A percentile compares a stretch with the other conserved stretches of the same genome.
phyloP scores from a whole-genome alignment of 2,888 invertebrate genomes.

The Ochlodes sylvanus region DNA sequence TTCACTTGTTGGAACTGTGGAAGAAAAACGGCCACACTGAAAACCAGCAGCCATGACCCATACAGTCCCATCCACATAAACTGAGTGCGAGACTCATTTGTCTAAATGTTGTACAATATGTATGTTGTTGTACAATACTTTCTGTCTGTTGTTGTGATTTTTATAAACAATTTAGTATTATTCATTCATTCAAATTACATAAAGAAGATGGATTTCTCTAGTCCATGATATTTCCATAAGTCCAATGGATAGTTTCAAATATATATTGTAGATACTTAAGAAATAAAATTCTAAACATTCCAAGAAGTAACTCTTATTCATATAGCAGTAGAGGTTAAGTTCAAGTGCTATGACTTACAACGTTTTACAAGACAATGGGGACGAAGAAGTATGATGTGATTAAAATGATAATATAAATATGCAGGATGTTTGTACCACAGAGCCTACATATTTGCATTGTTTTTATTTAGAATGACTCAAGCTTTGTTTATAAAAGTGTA shows the following conservation, averaged over 20 bases:
- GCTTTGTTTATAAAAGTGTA: not conserved
- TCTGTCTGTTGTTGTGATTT: not conserved
- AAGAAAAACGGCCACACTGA: too few species aligned
- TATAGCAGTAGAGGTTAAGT: slow-evolving; percentile 11
- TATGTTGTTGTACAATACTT: too few species aligned
- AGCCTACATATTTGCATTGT: slow-evolving; percentile 50
- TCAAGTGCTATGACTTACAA: slow-evolving; percentile 12
- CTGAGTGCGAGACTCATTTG: too few species aligned
- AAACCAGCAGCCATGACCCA: too few species aligned
- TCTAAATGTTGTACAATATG: too few species aligned
- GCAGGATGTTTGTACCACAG: slow-evolving; percentile 53
- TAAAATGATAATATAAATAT: slow-evolving; percentile 68
- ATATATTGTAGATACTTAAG: not conserved
- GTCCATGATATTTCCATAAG: not conserved
- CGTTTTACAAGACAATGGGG: slow-evolving; percentile 1
- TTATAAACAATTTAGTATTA: not conserved
- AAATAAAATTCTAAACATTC: not conserved
- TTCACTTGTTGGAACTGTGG: too few species aligned
- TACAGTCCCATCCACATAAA: too few species aligned
- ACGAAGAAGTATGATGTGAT: slow-evolving; percentile 52
- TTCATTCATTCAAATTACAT: not conserved
- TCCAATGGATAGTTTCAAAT: not conserved
- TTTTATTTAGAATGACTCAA: slow-evolving; percentile 39
- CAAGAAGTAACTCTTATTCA: slow-evolving; percentile 8
- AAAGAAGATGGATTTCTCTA: not conserved